Evolutionary conservation across 2,113 vertebrate species (phyloP).

Genomic region (Burhinus oedicnemus): DNA sequence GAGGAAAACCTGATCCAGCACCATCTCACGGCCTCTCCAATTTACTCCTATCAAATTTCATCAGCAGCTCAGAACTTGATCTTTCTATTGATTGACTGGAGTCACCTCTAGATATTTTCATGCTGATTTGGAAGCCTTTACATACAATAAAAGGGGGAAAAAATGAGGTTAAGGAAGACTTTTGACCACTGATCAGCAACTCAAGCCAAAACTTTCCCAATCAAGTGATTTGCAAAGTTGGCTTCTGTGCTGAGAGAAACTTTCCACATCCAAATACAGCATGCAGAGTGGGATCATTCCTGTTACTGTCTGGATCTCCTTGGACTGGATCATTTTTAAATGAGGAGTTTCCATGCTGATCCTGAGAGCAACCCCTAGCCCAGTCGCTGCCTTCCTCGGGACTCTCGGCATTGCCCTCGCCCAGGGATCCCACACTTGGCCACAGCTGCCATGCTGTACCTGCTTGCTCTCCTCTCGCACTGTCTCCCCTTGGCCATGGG

Average conservation of each 20-base stretch:
- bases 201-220: slow-evolving; percentile 43
- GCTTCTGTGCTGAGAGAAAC: not conserved
- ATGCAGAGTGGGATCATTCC: not conserved
- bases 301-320: not conserved
- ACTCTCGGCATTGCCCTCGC: slow-evolving; percentile 45
- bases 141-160: not conserved
- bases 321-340: slow-evolving; percentile 14
- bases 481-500: slow-evolving; percentile 83
- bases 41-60: slow-evolving; percentile 75
- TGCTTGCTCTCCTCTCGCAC: slow-evolving; percentile 82
- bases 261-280: not conserved
- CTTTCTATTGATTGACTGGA: slow-evolving; percentile 70
- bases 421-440: slow-evolving; percentile 40
- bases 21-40: slow-evolving; percentile 45
- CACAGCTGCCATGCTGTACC: slow-evolving; percentile 84
- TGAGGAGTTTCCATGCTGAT: slow-evolving; percentile 84
- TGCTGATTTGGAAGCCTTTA: slow-evolving; percentile 63
- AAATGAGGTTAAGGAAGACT: slow-evolving; percentile 63
- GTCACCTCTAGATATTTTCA: slow-evolving; percentile 71
- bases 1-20: slow-evolving; percentile 68
- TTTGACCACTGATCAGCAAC: slow-evolving; percentile 64
- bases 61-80: slow-evolving; percentile 72
- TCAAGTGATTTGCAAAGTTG: slow-evolving; percentile 4
- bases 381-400: slow-evolving; percentile 74
- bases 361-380: slow-evolving; percentile 71